Conservation (phyloP, 2,113 vertebrate genomes). For the Coreoperca whiteheadi region DNA sequence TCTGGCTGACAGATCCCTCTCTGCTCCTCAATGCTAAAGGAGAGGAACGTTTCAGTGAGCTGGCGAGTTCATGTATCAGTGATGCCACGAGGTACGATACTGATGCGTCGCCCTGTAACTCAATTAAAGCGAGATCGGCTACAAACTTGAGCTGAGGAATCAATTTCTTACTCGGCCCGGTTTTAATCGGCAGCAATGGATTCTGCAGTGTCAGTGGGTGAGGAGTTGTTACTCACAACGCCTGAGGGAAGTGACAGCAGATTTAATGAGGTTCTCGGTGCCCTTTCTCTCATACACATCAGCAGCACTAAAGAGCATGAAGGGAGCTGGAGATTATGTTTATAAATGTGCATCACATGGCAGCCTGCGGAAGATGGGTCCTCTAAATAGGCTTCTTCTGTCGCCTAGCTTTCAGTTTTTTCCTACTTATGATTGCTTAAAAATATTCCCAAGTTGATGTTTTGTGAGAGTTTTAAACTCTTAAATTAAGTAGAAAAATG, state of each 20-base stretch:
- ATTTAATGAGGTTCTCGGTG: constrained; percentile 68
- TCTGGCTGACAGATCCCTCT: background rate
- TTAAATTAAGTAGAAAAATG: background rate
- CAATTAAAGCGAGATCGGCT: constrained; percentile 65
- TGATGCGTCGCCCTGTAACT: constrained; percentile 61
- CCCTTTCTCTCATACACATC: constrained; percentile 50
- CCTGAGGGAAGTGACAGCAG: constrained; percentile 73
- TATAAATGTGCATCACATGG: constrained; percentile 32
- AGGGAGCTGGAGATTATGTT: constrained; percentile 33
- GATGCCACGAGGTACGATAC: constrained; percentile 43
- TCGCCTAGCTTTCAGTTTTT: background rate
- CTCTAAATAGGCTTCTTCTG: constrained; percentile 13
- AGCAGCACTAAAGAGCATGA: constrained; percentile 48
- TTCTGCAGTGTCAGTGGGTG: constrained; percentile 59
- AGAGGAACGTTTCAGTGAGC: constrained; percentile 19
- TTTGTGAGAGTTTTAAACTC: background rate
- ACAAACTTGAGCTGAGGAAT: constrained; percentile 69
- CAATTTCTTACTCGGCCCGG: constrained; percentile 58
- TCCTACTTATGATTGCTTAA: constrained; percentile 1
- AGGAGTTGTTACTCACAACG: constrained; percentile 66
- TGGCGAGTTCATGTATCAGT: constrained; percentile 30
- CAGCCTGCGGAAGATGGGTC: background rate
- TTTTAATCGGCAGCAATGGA: constrained; percentile 62
- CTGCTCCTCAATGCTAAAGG: background rate
- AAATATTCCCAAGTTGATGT: background rate